phyloP scores from a whole-genome alignment of 2,113 vertebrate species.

The Neolamprologus tretocephalus region DNA sequence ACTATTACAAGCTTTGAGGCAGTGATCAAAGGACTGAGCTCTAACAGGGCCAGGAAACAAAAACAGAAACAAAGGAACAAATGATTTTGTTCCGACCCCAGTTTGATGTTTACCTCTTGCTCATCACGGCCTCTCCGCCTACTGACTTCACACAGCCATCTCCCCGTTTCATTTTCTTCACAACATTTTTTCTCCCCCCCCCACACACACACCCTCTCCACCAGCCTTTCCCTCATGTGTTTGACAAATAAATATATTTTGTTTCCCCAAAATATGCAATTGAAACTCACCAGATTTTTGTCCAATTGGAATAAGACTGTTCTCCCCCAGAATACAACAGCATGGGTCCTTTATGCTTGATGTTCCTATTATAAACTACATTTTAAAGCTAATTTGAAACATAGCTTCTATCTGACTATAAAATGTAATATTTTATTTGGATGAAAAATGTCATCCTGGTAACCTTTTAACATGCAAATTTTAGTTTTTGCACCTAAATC shows the following conservation, averaged over 20 bases:
- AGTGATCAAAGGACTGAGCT: slow-evolving; percentile 46
- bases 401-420: background rate
- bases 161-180: background rate
- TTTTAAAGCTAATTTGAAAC: background rate
- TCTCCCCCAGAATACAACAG: background rate
- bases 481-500: background rate
- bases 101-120: slow-evolving; percentile 36
- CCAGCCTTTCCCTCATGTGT: background rate
- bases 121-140: slow-evolving; percentile 16
- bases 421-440: background rate
- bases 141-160: background rate
- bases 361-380: background rate
- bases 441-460: background rate
- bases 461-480: background rate
- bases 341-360: background rate
- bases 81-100: slow-evolving; percentile 30
- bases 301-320: background rate
- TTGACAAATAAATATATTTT: background rate
- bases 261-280: background rate
- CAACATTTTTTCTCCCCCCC: background rate
- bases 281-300: background rate
- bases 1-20: slow-evolving; percentile 46
- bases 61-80: slow-evolving; percentile 47
- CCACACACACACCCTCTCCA: background rate
- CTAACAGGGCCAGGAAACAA: slow-evolving; percentile 39